Percentiles rank a stretch among this genome's conserved stretches.
phyloP scores from a whole-genome alignment of 2,113 vertebrate genomes.

The Anolis sagrei region DNA sequence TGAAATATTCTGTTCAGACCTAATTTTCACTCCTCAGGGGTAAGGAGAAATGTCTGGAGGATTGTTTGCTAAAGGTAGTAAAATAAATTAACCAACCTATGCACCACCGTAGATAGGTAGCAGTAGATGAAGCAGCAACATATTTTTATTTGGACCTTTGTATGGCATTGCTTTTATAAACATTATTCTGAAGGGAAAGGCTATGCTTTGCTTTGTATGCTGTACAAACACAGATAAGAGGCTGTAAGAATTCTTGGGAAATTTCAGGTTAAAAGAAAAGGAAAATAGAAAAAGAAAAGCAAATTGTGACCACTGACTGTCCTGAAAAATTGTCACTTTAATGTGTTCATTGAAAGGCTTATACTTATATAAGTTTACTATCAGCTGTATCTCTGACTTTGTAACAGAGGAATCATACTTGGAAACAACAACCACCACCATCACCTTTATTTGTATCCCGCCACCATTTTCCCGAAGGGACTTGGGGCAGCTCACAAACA shows the following conservation, averaged over 20 bases:
- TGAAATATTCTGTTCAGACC: no score
- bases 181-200: constrained; percentile 24
- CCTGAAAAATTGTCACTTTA: neutral
- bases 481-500: no score
- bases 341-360: no score
- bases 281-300: constrained; percentile 7
- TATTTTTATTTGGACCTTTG: neutral
- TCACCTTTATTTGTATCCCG: no score
- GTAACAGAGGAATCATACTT: no score
- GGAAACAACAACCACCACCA: no score
- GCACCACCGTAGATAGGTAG: neutral
- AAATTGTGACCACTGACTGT: constrained; percentile 47
- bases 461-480: no score
- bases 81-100: neutral
- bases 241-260: neutral
- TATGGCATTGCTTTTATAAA: constrained; percentile 28
- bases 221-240: constrained; percentile 28
- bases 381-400: no score
- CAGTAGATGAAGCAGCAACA: neutral
- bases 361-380: no score
- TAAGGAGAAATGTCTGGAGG: neutral
- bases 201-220: constrained; percentile 28
- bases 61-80: neutral
- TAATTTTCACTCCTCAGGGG: neutral
- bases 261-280: constrained; percentile 42